Base-by-base conservation (phyloP, 2,888 invertebrate species). In the Chaetogeoica ovagalla region DNA sequence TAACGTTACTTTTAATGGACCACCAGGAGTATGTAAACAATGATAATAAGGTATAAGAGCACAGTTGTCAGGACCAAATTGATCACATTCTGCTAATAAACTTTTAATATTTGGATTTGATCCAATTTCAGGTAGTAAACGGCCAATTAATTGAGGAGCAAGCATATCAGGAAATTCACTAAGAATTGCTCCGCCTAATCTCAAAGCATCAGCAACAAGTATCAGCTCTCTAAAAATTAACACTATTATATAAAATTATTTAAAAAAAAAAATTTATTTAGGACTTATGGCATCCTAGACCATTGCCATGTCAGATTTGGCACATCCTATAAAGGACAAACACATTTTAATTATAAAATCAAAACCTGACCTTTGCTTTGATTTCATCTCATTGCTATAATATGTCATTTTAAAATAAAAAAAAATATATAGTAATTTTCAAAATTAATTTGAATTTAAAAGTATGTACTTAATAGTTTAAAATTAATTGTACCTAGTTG, bases 1-100 rank as follows among this genome's bases (percentile, higher is more conserved):
- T 37, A 30, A 59, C 52, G 48, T 39, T 86, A 94, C 95, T 89
- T 98, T 98, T 8, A 98, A 87, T 0, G 98, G 98, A 2, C 98
- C 98, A 66, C 98, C 98, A n/a, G 98, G 98, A 1, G 98, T 98
- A 86, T 98, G 98, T 82, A 98, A 88, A 85, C 97, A 98, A 86
- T 98, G 98, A 86, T 97, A 97, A 0, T 95, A 90, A 0, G 98
- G 98, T 83, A 97, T 89, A 73, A 98, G 87, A 0, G 97, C 94
- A 84, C 97, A 97, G 85, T 97, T 92, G 70, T 91, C 90, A 55
- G 94, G 92, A 0, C 98, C 98, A 85, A 94, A 92, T 30, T 90
- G 89, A 86, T 98, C 97, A 85, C 98, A 98, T 84, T 97, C 97
- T 81, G 92, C 90, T 65, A 99, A 88, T 75, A 99, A 88, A 87